Evolutionary conservation across 2,797 vertebrate species (phyloP), one percentile per base, ranked within the genome.

Genomic region (Anguilla marmorata): DNA sequence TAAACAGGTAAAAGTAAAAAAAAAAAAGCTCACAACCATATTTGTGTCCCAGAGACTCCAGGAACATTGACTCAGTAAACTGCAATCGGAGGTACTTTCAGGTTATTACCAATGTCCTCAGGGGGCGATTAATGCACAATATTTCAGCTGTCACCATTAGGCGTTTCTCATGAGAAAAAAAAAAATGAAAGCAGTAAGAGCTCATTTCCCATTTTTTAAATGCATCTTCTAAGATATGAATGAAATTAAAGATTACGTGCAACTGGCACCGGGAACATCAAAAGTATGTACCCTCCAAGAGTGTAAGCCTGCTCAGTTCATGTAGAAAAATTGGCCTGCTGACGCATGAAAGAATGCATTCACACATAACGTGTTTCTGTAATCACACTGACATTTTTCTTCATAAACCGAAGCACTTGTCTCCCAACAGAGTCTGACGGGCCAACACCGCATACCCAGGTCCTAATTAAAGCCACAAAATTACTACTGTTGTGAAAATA

Each of bases 61-160:
- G 79, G 83, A 69, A 88, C 54, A 86, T 84, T 88, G 86, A 89
- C 54, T 90, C 86, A 88, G 58, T 87, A 69, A 80, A 56, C 84
- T 87, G 88, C 86, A 86, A 86, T 74, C 54, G 74, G 86, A 86
- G 80, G 60, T 69, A 86, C 87, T 87, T 58, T 16, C 14, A 87
- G 87, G 63, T 87, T 84, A 88, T 86, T 87, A 86, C 84, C 74
- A 86, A 76, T 86, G 85, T 89, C 90, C 89, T 54, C 82, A 30
- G 85, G 86, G 89, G 86, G 69, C 48, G 84, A 89, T 91, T 89
- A 87, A 14, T 74, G 37, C 83, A 86, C 84, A 79, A 88, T 84
- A 58, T 69, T 54, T 84, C 60, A 87, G 58, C 60, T 87, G 80
- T n/a, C 19, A 21, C 58, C 33, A 33, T 72, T 84, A 84, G 69